Percentiles rank a stretch among this genome's conserved stretches.
Conservation (phyloP, 2,888 invertebrate genomes). For the Leptinotarsa rubiginosa region DNA sequence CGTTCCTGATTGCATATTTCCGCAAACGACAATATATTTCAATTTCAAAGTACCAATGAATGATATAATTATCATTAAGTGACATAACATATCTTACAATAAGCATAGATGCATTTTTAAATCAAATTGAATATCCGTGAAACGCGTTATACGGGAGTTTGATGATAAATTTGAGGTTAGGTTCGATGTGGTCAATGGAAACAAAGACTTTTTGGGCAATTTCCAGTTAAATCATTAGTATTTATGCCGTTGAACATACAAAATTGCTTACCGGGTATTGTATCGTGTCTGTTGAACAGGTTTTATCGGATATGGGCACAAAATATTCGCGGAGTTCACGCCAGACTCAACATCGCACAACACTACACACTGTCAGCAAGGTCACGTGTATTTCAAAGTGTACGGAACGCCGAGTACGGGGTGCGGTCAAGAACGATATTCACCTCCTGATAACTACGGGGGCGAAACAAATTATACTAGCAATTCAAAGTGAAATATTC, state of each 20-base stretch:
- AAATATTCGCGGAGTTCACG: conserved; percentile 45
- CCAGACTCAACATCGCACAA: conserved; percentile 57
- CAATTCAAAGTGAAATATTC: too few species aligned
- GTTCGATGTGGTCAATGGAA: conserved; percentile 30
- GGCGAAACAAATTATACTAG: too few species aligned
- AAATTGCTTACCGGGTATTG: conserved; percentile 34
- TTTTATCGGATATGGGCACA: conserved; percentile 20
- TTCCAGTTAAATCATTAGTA: background rate
- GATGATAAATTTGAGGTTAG: conserved; percentile 55
- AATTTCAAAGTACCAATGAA: background rate
- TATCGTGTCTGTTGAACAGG: conserved; percentile 7
- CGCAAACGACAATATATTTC: background rate
- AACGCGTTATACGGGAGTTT: conserved; percentile 47
- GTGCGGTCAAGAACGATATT: background rate
- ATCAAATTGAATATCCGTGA: background rate
- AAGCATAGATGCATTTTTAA: background rate
- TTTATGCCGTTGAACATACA: background rate
- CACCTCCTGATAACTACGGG: too few species aligned
- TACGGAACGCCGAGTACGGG: background rate
- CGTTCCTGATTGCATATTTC: background rate
- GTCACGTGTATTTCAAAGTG: conserved; percentile 11
- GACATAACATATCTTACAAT: background rate
- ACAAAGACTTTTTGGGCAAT: background rate
- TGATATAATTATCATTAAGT: background rate
- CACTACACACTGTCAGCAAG: conserved; percentile 48